A percentile compares a stretch with the other conserved stretches of the same genome.
Conservation (phyloP, 1,140 invertebrate genomes). For the Drosophila funebris region DNA sequence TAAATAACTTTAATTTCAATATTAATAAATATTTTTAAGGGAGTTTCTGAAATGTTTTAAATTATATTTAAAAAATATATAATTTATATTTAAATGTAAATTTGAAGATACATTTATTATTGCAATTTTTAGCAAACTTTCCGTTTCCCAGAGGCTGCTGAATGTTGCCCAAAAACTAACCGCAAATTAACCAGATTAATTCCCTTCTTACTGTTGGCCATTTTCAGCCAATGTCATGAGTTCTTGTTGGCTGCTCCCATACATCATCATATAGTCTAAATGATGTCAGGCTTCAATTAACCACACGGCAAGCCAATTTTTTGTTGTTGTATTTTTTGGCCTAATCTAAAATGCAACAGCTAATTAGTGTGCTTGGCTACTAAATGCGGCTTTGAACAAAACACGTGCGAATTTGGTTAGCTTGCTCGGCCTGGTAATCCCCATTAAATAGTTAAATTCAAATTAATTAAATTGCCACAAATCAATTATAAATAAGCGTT, state of each 20-base stretch:
- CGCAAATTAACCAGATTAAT: not conserved
- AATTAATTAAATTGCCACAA: slow-evolving; percentile 82
- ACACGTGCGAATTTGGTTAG: slow-evolving; percentile 43
- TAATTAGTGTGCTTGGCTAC: slow-evolving; percentile 68
- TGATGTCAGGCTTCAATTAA: slow-evolving; percentile 51
- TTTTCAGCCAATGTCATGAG: slow-evolving; percentile 1
- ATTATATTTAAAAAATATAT: too few relatives aligned
- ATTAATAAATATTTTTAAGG: too few relatives aligned
- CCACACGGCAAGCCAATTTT: slow-evolving; percentile 16
- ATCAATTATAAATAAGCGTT: slow-evolving; percentile 80
- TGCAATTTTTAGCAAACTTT: too few relatives aligned
- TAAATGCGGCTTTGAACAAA: slow-evolving; percentile 75
- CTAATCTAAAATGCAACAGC: slow-evolving; percentile 80
- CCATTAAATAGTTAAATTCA: slow-evolving; percentile 82
- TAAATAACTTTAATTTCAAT: too few relatives aligned
- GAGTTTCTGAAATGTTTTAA: too few relatives aligned
- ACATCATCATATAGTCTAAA: slow-evolving; percentile 6
- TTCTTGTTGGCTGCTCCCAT: not conserved
- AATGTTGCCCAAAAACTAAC: not conserved
- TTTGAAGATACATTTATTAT: too few relatives aligned
- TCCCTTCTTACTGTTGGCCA: not conserved
- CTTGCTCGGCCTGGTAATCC: slow-evolving; percentile 61
- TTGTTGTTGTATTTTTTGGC: slow-evolving; percentile 18
- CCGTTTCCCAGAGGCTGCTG: too few relatives aligned
- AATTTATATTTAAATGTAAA: too few relatives aligned